Evolutionary conservation across 1,140 invertebrate genomes (phyloP), one percentile per base, ranked within the genome.

Genomic region (Thaumatotibia leucotreta): DNA sequence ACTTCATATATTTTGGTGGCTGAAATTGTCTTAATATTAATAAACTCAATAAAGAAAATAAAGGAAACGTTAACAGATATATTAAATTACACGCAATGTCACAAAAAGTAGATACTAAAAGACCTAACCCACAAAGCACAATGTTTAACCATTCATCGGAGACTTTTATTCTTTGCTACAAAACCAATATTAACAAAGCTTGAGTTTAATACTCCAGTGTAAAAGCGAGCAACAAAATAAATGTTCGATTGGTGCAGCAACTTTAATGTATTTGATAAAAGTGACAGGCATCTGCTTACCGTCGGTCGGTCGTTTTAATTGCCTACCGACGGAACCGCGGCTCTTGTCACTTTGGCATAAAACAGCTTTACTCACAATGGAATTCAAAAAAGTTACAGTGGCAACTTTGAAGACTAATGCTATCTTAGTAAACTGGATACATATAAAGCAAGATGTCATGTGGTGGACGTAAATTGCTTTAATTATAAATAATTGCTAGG

Each of bases 221-320:
- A 78, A 83, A 80, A 86, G 73, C 80, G 80, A 76, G 58, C 45
- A 62, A 82, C 73, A 66, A 76, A 73, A 76, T 72, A 81, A 84
- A 84, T 74, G 77, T 82, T 83, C 75, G 75, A 80, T 69, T 77
- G 77, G 78, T 78, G 74, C 75, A 76, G 71, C 80, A 74, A 82
- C 79, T 85, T 88, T 89, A 90, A 90, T 90, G 88, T 87, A 83
- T 88, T 89, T 87, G 88, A 90, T 89, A 90, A 89, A 76, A 80
- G 71, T 84, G 88, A 88, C 83, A 79, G 84, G 75, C 85, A 80
- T 83, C 83, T 87, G 82, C 80, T 82, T 82, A 81, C 84, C 74
- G 82, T 78, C 75, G 66, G 67, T 68, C 52, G 54, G 62, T 49
- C 39, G 14, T 45, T 67, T 70, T 71, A 71, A 90, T 88, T 88